Evolutionary conservation across 2,888 invertebrate genomes (phyloP).

Genomic region (Ferrisia virgata): DNA sequence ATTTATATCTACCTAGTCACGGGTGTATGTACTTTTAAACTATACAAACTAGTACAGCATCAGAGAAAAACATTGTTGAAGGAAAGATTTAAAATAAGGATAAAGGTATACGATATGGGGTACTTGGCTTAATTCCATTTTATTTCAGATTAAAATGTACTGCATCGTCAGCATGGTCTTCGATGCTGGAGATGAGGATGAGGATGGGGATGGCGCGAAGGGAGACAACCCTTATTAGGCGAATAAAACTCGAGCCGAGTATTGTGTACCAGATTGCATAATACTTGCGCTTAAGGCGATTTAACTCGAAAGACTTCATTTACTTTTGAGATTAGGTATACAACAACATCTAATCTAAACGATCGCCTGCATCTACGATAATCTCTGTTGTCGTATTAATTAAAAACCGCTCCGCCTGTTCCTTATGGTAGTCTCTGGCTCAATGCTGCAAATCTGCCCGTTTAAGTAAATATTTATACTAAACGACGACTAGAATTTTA

Average conservation of each 20-base stretch:
- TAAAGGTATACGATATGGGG: background rate
- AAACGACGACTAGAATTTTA: background rate
- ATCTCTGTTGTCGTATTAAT: background rate
- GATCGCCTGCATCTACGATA: background rate
- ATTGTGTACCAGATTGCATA: background rate
- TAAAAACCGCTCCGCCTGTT: background rate
- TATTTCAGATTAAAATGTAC: slow-evolving; percentile 5
- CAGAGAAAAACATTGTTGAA: background rate
- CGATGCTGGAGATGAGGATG: too few relatives aligned
- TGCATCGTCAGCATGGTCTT: background rate
- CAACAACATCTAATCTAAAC: background rate
- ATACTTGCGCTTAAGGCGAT: background rate
- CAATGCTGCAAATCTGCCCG: background rate
- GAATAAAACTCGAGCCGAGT: background rate
- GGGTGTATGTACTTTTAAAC: background rate
- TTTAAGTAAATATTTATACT: background rate
- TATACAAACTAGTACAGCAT: background rate
- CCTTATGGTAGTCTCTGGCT: background rate
- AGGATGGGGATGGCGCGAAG: too few relatives aligned
- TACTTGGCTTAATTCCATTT: slow-evolving; percentile 11
- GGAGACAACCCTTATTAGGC: background rate
- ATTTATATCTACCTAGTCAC: too few relatives aligned
- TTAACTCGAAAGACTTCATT: background rate
- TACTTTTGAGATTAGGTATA: background rate
- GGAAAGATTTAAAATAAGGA: slow-evolving; percentile 1